Conservation (phyloP, 2,888 invertebrate genomes). For the Lamellibrachia satsuma region DNA sequence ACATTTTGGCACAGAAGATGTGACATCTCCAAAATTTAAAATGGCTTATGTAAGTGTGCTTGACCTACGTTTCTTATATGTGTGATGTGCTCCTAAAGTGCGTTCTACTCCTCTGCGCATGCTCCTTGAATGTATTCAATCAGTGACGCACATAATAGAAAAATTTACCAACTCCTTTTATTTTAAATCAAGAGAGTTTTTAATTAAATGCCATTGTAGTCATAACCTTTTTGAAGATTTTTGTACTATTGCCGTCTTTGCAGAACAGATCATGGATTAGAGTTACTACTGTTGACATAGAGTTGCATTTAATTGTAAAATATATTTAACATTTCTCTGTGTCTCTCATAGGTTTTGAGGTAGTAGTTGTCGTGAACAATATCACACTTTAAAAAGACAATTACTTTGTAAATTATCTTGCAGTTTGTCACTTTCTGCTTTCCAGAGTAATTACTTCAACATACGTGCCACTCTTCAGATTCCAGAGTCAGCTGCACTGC, state of each 20-base stretch:
- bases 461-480: conserved; percentile 55
- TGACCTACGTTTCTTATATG: not conserved
- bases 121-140: not conserved
- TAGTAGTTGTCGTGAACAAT: not conserved
- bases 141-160: not conserved
- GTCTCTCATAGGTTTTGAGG: not conserved
- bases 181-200: not conserved
- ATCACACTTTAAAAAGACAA: not conserved
- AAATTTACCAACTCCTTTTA: not conserved
- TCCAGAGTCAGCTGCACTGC: conserved; percentile 66
- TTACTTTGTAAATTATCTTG: too few relatives aligned
- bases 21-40: conserved; percentile 63
- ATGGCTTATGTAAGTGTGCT: conserved; percentile 59
- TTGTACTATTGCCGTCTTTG: not conserved
- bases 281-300: too few relatives aligned
- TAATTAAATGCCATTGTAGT: not conserved
- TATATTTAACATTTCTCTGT: not conserved
- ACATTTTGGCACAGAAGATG: conserved; percentile 60
- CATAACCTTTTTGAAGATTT: not conserved
- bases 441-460: conserved; percentile 34
- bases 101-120: not conserved
- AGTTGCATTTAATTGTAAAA: too few relatives aligned
- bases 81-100: not conserved
- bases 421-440: not conserved
- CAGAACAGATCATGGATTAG: too few relatives aligned